Conservation (phyloP, 37 sponge, comb jelly and placozoan genomes). For the Dysidea cf. avara region DNA sequence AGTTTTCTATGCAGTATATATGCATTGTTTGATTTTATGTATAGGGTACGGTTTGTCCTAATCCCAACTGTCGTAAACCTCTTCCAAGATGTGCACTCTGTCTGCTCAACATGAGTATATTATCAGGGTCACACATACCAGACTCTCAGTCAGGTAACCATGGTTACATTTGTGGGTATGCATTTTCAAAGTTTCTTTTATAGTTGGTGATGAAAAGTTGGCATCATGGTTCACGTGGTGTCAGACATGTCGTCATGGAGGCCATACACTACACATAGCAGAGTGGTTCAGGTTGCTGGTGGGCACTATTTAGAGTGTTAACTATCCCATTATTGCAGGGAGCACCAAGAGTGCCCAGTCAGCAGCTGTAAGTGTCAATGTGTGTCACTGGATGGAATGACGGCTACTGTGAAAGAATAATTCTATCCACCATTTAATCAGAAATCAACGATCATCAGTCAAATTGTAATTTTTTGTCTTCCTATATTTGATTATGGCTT, state of each 20-base stretch:
- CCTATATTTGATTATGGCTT: no score
- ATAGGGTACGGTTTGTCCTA: no score
- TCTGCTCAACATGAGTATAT: constrained; percentile 82
- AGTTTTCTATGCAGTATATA: no score
- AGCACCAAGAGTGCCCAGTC: constrained; percentile 80
- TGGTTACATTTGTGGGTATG: no score
- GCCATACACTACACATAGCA: constrained; percentile 78
- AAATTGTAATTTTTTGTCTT: no score
- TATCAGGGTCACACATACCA: no score
- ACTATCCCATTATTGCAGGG: constrained; percentile 28
- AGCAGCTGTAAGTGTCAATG: constrained; percentile 71
- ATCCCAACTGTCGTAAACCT: constrained; percentile 85
- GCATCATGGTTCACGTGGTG: constrained; percentile 92
- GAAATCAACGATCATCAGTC: no score
- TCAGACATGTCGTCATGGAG: constrained; percentile 88
- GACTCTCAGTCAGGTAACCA: no score
- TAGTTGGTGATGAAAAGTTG: constrained; percentile 42
- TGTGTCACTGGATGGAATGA: constrained; percentile 57
- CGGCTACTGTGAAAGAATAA: no score
- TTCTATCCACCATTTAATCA: no score
- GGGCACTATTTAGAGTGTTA: neutral
- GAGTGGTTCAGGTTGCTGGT: constrained; percentile 81
- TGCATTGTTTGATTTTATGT: no score
- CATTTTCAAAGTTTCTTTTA: no score
- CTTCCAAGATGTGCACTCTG: constrained; percentile 87